Conservation (phyloP, 2,888 invertebrate species). For the Parelbella ahira region DNA sequence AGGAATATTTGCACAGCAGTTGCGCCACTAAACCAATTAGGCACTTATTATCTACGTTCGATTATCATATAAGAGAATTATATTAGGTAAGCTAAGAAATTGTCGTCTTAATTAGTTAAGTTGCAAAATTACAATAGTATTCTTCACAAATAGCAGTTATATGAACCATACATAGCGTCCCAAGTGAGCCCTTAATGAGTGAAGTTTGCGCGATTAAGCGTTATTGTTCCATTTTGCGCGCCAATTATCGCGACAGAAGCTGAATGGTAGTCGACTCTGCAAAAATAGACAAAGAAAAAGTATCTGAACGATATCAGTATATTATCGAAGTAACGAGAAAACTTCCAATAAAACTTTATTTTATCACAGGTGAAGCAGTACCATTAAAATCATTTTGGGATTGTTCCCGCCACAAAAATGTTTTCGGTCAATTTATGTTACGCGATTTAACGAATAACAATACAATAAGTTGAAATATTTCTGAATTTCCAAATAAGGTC, state of each 20-base stretch:
- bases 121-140: neutral
- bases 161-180: neutral
- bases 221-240: neutral
- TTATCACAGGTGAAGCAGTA: too few species aligned
- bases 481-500: conserved; percentile 1
- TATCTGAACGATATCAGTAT: too few species aligned
- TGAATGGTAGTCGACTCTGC: neutral
- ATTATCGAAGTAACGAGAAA: too few species aligned
- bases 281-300: neutral
- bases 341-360: too few species aligned
- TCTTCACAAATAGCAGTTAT: neutral
- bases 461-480: conserved; percentile 7
- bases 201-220: neutral
- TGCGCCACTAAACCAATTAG: too few species aligned
- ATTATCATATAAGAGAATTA: too few species aligned
- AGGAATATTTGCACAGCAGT: too few species aligned
- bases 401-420: neutral
- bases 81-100: too few species aligned
- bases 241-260: neutral
- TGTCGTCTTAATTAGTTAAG: neutral
- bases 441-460: neutral
- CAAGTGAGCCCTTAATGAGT: neutral
- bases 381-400: too few species aligned
- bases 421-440: neutral
- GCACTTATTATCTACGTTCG: too few species aligned